Conservation (phyloP, 2,888 invertebrate species). For the Cataglyphis altisquamis region DNA sequence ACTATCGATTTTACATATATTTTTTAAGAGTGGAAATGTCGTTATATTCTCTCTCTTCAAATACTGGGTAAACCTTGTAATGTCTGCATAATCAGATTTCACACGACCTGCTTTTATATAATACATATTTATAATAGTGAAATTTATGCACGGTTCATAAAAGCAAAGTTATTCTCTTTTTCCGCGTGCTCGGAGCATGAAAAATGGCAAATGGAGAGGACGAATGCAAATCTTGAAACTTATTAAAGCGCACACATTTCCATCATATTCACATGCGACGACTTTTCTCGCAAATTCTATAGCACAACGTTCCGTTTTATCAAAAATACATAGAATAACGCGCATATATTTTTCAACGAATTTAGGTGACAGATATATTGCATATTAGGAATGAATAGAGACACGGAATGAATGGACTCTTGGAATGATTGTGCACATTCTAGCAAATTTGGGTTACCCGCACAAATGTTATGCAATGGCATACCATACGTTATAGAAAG, state of each 20-base stretch:
- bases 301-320: background rate
- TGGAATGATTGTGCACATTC: slow-evolving; percentile 31
- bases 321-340: background rate
- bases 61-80: slow-evolving; percentile 1
- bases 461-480: slow-evolving; percentile 33
- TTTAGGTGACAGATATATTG: background rate
- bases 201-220: slow-evolving; percentile 8
- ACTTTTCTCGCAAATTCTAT: slow-evolving; percentile 6
- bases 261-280: slow-evolving; percentile 7
- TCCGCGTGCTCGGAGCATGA: background rate
- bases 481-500: slow-evolving; percentile 8
- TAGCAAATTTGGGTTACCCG: slow-evolving; percentile 23
- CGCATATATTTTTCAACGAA: background rate
- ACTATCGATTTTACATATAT: no score
- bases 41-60: background rate
- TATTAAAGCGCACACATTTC: slow-evolving; percentile 20
- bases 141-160: slow-evolving; percentile 5
- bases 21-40: background rate
- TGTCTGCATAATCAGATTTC: slow-evolving; percentile 31
- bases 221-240: slow-evolving; percentile 25
- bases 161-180: background rate
- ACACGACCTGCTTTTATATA: slow-evolving; percentile 3
- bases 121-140: slow-evolving; percentile 14
- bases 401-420: slow-evolving; percentile 19
- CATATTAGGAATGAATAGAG: slow-evolving; percentile 17